Evolutionary conservation across 1,140 invertebrate species (phyloP), one percentile per base, ranked within the genome.

Genomic region (Helicoverpa zea): DNA sequence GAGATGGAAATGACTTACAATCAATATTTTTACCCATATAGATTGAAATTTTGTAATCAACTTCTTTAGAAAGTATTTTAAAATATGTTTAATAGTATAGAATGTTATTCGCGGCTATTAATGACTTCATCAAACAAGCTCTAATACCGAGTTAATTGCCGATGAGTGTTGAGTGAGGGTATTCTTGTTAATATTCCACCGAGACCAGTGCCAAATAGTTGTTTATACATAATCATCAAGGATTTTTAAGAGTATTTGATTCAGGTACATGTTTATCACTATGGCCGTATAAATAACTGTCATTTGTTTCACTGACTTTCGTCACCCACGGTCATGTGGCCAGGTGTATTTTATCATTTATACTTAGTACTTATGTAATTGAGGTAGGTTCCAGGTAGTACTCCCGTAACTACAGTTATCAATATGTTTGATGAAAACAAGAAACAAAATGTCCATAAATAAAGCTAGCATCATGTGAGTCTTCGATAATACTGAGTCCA

Each of bases 121-220:
- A 63, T 52, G 75, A 77, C 74, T 87, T 84, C 81, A 88, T 88
- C 84, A 84, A 84, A 85, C 56, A 61, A 30, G 75, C 59, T 64
- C 10, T 77, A 77, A 52, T 54, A 64, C 49, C 23, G 58, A 74
- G 70, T 87, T 84, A 85, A 86, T 87, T 84, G 84, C 81, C 72
- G 84, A 84, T 83, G 81, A 79, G 79, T 74, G 79, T 79, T 83
- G 87, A 87, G 87, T 85, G 78, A 87, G 86, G 72, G 88, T 86
- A 87, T 87, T 90, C 87, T 91, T 83, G 86, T 90, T 90, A 88
- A 86, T 86, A 90, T 89, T 91, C 87, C 87, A 84, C 81, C 79
- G 82, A 81, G 86, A 89, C 83, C 82, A 85, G 84, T 92, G 90
- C 88, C 89, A 89, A 90, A 75, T 84, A 70, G 72, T 54, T 89